phyloP scores from a whole-genome alignment of 1,140 invertebrate genomes.

The Thaumatotibia leucotreta region DNA sequence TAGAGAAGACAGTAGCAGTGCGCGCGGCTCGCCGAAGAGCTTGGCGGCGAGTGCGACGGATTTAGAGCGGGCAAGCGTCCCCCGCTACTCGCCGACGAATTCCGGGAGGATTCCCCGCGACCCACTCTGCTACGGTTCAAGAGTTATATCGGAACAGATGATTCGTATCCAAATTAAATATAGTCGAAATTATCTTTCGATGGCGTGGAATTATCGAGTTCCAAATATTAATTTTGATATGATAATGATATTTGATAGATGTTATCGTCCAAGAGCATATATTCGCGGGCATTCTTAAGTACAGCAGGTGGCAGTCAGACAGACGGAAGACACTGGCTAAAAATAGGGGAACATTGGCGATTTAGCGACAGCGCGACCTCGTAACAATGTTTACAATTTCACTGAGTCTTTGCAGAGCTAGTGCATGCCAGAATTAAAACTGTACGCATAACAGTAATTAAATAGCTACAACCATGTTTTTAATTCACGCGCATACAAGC shows the following conservation, averaged over 20 bases:
- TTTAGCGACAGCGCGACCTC: slow-evolving; percentile 62
- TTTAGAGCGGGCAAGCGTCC: slow-evolving; percentile 65
- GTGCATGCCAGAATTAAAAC: slow-evolving; percentile 5
- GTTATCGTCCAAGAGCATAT: slow-evolving; percentile 27
- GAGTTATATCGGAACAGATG: slow-evolving; percentile 61
- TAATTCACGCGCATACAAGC: no score
- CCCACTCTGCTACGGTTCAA: slow-evolving; percentile 45
- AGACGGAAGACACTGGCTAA: slow-evolving; percentile 67
- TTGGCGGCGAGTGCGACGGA: slow-evolving; percentile 64
- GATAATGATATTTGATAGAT: not conserved
- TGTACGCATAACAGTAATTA: not conserved
- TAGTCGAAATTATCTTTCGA: not conserved
- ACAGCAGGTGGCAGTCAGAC: slow-evolving; percentile 66
- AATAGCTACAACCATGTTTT: not conserved
- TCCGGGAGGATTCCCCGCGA: slow-evolving; percentile 72
- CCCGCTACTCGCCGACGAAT: slow-evolving; percentile 59
- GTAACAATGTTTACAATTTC: slow-evolving; percentile 60
- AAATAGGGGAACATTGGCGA: slow-evolving; percentile 63
- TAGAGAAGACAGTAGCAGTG: slow-evolving; percentile 39
- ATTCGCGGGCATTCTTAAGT: slow-evolving; percentile 27
- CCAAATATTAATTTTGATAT: not conserved
- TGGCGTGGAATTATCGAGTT: not conserved
- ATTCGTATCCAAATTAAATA: slow-evolving; percentile 35
- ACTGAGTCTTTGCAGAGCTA: slow-evolving; percentile 8
- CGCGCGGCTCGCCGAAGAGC: slow-evolving; percentile 56